Base-by-base conservation (phyloP, 2,797 vertebrate genomes). In the Microtus agrestis region DNA sequence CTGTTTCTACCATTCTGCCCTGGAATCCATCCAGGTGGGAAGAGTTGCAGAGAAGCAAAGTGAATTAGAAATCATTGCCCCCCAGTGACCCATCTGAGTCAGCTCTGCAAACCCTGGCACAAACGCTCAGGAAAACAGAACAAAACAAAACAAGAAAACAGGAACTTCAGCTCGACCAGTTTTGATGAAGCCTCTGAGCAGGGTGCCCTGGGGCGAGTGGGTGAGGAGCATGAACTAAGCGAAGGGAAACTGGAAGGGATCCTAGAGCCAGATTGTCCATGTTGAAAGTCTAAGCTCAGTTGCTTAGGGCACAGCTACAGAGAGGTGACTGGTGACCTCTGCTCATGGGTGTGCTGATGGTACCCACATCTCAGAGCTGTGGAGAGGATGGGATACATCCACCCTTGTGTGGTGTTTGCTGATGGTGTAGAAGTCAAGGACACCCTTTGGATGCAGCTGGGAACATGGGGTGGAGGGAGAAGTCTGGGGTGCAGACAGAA, bases 21-120 rank as follows among this genome's bases (percentile, higher is more conserved):
- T 77, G 61, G 77, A 89, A 92, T 78, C 81, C 91, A 73, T 90
- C 94, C 91, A 91, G 78, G 69, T 31, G 73, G 63, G 65, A 91
- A 89, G 87, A 91, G 25, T 46, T 79, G 65, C 79, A n/a, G 79
- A 77, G 94, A 96, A 87, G 65, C 90, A 92, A 81, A 96, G 73
- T 43, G 37, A 78, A 74, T 93, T 74, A 40, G 85, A 96, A 97
- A 92, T 31, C 95, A 40, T 19, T 86, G 61, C 93, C 91, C 85
- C 43, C 73, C 76, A 40, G 56, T 43, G 71, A 95, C 43, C 77
- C 73, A 71, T 65, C 76, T 71, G 80, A 95, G 69, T 81, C 34
- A 85, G n/a, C 34, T 74, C 77, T 15, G 25, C 19, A 46, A 76
- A 88, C 31, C 40, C 31, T 63, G 31, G 13, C 71, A 61, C n/a